phyloP scores from a whole-genome alignment of 2,888 invertebrate genomes.

The Phaonia tiefii region DNA sequence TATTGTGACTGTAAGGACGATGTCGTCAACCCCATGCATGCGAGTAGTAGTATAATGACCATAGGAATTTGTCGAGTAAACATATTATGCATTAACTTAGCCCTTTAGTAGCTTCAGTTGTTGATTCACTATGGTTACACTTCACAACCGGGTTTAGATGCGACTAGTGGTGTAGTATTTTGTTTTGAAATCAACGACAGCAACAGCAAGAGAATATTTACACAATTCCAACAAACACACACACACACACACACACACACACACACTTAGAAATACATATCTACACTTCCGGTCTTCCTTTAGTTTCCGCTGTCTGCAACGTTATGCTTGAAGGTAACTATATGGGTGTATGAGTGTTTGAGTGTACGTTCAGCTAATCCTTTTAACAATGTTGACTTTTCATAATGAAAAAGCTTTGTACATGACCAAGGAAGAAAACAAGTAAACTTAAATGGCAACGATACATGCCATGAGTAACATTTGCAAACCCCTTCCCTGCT shows the following conservation, averaged over 20 bases:
- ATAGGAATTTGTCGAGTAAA: slow-evolving; percentile 40
- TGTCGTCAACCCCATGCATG: too few relatives aligned
- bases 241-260: slow-evolving; percentile 10
- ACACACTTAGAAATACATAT: slow-evolving; percentile 9
- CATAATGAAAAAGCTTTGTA: slow-evolving; percentile 59
- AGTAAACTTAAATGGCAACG: slow-evolving; percentile 16
- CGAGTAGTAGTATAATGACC: slow-evolving; percentile 35
- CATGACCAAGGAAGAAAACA: slow-evolving; percentile 10
- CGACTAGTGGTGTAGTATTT: slow-evolving; percentile 10
- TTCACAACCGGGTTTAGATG: background rate
- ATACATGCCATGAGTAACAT: slow-evolving; percentile 32
- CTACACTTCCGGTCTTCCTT: slow-evolving; percentile 33
- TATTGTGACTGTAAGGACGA: background rate
- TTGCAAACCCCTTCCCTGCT: background rate
- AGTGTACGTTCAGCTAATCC: slow-evolving; percentile 61
- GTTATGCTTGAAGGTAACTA: background rate
- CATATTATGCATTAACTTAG: slow-evolving; percentile 34
- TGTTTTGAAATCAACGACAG: slow-evolving; percentile 32
- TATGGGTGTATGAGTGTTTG: background rate
- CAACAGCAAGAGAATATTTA: slow-evolving; percentile 20
- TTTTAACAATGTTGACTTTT: slow-evolving; percentile 64
- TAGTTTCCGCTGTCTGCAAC: slow-evolving; percentile 31
- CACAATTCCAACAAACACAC: slow-evolving; percentile 4
- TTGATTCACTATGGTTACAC: slow-evolving; percentile 33
- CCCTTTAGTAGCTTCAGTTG: slow-evolving; percentile 22